Percentiles rank a stretch among this genome's conserved stretches.
phyloP scores from a whole-genome alignment of 2,888 invertebrate genomes.

The Parnassius mnemosyne region DNA sequence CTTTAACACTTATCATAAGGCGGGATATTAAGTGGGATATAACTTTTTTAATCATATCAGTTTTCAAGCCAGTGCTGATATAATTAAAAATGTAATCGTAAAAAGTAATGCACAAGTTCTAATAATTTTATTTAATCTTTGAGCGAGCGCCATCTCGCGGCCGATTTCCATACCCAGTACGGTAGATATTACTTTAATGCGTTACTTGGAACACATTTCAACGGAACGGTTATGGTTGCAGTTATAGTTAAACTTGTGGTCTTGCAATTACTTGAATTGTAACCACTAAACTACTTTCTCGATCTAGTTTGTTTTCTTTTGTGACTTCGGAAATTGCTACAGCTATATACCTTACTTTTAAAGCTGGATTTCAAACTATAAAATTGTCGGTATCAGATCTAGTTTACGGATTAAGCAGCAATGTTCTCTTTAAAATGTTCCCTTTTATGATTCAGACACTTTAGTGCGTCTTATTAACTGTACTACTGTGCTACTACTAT shows the following conservation, averaged over 20 bases:
- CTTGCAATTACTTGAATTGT: slow-evolving; percentile 61
- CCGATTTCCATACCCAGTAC: slow-evolving; percentile 59
- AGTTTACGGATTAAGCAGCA: not conserved
- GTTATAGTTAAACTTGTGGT: slow-evolving; percentile 56
- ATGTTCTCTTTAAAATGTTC: slow-evolving; percentile 2
- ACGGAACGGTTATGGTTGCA: slow-evolving; percentile 60
- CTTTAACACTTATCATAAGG: too few relatives aligned
- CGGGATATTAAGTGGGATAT: too few relatives aligned
- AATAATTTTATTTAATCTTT: slow-evolving; percentile 63
- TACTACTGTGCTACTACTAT: too few relatives aligned
- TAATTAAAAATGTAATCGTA: slow-evolving; percentile 37
- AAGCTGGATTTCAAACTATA: not conserved
- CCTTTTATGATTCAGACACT: slow-evolving; percentile 1
- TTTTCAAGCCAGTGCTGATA: slow-evolving; percentile 12
- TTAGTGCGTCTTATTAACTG: too few relatives aligned
- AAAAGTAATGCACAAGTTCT: slow-evolving; percentile 54
- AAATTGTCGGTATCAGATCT: not conserved
- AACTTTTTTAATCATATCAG: too few relatives aligned
- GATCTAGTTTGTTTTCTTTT: slow-evolving; percentile 44
- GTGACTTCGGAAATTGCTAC: slow-evolving; percentile 1
- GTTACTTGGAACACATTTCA: slow-evolving; percentile 54
- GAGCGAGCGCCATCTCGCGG: slow-evolving; percentile 59
- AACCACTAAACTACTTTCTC: slow-evolving; percentile 44
- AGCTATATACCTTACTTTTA: not conserved
- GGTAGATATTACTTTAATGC: slow-evolving; percentile 63